These are phyloP conservation scores for Cataglyphis livida DNA, from an alignment of 2,888 invertebrate species.

Conservation along the genomic window DNA sequence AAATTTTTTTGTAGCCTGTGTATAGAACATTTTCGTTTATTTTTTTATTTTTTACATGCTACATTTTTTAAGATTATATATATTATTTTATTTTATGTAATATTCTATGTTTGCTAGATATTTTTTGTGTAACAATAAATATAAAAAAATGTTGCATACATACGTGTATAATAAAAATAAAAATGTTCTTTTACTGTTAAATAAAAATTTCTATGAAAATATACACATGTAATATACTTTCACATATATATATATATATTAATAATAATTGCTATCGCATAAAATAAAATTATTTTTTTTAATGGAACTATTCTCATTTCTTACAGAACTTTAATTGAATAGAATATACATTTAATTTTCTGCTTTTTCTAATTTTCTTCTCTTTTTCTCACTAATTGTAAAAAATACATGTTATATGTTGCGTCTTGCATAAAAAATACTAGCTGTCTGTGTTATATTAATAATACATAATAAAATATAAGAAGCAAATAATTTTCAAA, in stretches of 20 bases:
- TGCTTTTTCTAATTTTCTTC: background rate
- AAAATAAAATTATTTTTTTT: background rate
- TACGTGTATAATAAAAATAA: background rate
- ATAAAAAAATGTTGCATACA: background rate
- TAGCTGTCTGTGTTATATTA: background rate
- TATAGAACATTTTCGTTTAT: background rate
- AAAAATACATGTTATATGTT: background rate
- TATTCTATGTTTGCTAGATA: background rate
- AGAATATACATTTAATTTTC: background rate
- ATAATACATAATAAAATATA: background rate
- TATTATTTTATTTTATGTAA: slow-evolving; percentile 1
- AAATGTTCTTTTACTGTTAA: background rate
- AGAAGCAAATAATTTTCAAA: background rate
- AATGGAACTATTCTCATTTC: background rate
- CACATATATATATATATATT: background rate
- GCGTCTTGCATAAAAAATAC: background rate
- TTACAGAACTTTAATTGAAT: background rate
- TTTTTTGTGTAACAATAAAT: background rate
- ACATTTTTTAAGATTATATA: background rate
- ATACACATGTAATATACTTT: background rate
- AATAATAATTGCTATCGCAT: background rate
- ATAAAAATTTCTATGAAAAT: background rate
- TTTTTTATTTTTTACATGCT: background rate
- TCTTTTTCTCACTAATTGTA: background rate
- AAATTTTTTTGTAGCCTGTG: background rate